phyloP scores from a whole-genome alignment of 2,888 invertebrate genomes.

The Sarcophaga carnaria region DNA sequence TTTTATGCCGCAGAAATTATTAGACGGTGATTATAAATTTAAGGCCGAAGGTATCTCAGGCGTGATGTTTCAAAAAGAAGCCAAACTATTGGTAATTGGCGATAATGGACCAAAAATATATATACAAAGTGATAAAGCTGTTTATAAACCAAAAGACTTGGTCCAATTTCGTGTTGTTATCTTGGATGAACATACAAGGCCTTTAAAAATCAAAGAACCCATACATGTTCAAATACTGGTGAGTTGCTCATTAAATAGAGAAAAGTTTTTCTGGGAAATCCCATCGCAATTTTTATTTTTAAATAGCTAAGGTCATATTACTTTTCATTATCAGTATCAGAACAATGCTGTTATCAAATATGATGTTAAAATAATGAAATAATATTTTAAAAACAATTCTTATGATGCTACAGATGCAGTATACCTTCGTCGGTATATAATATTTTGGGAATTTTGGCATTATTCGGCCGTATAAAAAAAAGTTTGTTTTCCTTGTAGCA shows the following conservation, averaged over 20 bases:
- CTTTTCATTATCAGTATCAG: too few relatives aligned
- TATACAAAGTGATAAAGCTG: slow-evolving; percentile 95
- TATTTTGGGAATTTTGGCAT: too few relatives aligned
- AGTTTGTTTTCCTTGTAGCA: too few relatives aligned
- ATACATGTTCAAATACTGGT: slow-evolving; percentile 75
- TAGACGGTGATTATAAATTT: slow-evolving; percentile 75
- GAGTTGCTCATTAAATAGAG: slow-evolving; percentile 28
- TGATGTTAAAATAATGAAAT: too few relatives aligned
- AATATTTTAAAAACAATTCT: too few relatives aligned
- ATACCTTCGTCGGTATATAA: too few relatives aligned
- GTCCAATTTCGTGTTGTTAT: slow-evolving; percentile 89
- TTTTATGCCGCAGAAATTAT: slow-evolving; percentile 30
- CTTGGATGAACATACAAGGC: slow-evolving; percentile 88
- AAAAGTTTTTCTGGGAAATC: not conserved
- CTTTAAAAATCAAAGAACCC: slow-evolving; percentile 81
- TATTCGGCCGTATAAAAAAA: too few relatives aligned
- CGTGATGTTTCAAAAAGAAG: slow-evolving; percentile 87
- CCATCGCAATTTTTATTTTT: too few relatives aligned
- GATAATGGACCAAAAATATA: slow-evolving; percentile 87
- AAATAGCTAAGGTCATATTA: too few relatives aligned
- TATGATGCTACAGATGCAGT: too few relatives aligned
- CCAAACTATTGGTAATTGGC: slow-evolving; percentile 87
- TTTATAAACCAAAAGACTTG: slow-evolving; percentile 93
- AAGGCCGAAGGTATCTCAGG: slow-evolving; percentile 85
- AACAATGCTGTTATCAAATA: too few relatives aligned